phyloP scores from a whole-genome alignment of 2,888 invertebrate species.

The Lasioglossum calceatum region DNA sequence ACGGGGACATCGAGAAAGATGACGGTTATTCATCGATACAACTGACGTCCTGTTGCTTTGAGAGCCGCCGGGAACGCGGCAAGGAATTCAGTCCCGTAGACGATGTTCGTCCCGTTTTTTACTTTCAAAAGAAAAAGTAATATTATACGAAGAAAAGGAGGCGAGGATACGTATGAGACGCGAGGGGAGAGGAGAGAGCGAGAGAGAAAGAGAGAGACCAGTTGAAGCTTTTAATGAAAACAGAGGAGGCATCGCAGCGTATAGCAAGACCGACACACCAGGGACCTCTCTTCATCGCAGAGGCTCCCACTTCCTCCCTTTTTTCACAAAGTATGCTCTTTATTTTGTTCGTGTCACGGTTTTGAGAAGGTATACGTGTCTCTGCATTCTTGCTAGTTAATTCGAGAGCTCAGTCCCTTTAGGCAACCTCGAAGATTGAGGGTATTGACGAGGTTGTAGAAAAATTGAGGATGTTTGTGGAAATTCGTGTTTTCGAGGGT shows the following conservation, averaged over 20 bases:
- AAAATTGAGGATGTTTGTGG: neutral
- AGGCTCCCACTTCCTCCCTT: conserved; percentile 57
- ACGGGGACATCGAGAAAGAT: conserved; percentile 16
- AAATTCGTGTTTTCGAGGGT: neutral
- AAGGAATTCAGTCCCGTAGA: conserved; percentile 65
- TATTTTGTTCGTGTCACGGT: conserved; percentile 68
- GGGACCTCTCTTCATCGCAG: conserved; percentile 58
- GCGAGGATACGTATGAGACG: conserved; percentile 2
- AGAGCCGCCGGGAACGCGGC: conserved; percentile 48
- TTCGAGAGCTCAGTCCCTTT: conserved; percentile 39
- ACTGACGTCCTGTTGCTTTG: conserved; percentile 46
- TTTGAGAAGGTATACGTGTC: conserved; percentile 49
- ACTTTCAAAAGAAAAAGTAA: conserved; percentile 57
- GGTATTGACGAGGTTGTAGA: neutral
- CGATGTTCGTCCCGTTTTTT: conserved; percentile 59
- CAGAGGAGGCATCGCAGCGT: conserved; percentile 72
- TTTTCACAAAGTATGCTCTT: conserved; percentile 68
- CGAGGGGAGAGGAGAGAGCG: neutral
- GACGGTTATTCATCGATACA: conserved; percentile 51
- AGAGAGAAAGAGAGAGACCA: conserved; percentile 29
- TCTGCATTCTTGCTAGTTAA: conserved; percentile 64
- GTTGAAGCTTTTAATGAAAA: conserved; percentile 75
- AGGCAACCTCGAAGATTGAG: neutral
- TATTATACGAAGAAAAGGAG: conserved; percentile 50
- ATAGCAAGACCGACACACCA: conserved; percentile 72